Evolutionary conservation across 2,113 vertebrate species (phyloP), one percentile per base, ranked within the genome.

Genomic region (Notarius lentiginosus): DNA sequence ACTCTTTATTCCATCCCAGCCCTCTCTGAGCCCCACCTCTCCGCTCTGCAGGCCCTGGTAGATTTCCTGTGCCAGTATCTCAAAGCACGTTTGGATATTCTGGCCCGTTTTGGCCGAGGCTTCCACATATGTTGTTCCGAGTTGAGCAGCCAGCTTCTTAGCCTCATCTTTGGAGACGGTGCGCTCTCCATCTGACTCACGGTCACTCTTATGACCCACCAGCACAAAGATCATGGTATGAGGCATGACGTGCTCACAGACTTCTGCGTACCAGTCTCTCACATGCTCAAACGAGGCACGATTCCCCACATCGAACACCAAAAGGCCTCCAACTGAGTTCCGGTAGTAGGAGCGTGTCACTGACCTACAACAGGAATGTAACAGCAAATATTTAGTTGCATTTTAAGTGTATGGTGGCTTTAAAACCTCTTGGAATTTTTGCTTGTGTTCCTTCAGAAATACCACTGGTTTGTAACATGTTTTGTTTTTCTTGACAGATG

Each of bases 151-250:
- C 88, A 96, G 84, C 27, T 85, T 94, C 93, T 96, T 94, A 0
- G 95, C 96, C 89, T 97, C 96, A 51, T 92, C 93, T 3, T 53
- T 91, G n/a, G 84, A 92, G 88, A 97, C 95, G 47, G 0, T 89
- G 70, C 95, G 83, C 87, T 95, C 93, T 11, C 84, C 92, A 0
- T 30, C 75, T 85, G 91, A 89, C 0, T 79, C 91, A 63, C 91
- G 87, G 92, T 98, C 96, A 0, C 92, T 96, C 89, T 97, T 97
- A 89, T 96, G 95, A 5, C 96, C 96, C 89, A 96, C 95, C 85
- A 97, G 93, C 86, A 96, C 20, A 63, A 97, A 97, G 58, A 97
- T 61, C 11, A 97, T 89, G 18, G 77, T 89, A 27, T 92, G 90
- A 0, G 95, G 96, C 83, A 94, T 93, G 41, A 96, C 92, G 0